Conservation (phyloP, 2,888 invertebrate genomes). For the Plagodis dolabraria region DNA sequence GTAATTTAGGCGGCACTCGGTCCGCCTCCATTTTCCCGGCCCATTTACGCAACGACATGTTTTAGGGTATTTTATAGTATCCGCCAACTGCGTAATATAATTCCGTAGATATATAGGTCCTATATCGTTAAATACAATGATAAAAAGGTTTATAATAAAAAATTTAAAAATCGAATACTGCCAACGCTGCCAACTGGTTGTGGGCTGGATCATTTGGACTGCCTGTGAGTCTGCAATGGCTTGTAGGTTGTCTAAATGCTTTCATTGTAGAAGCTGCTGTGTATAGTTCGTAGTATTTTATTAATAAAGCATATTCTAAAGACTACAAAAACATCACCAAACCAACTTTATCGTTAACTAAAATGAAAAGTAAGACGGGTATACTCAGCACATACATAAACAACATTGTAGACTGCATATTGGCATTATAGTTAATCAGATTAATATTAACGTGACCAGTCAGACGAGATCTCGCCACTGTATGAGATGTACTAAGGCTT, state of each 20-base stretch:
- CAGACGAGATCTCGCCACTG: conserved; percentile 53
- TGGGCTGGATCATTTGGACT: too few species aligned
- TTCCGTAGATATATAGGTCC: conserved; percentile 34
- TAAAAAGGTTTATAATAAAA: too few species aligned
- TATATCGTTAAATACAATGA: conserved; percentile 7
- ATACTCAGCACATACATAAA: conserved; percentile 15
- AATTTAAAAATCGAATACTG: too few species aligned
- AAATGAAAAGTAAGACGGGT: neutral
- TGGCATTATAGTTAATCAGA: conserved; percentile 71
- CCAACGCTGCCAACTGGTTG: too few species aligned
- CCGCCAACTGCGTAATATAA: conserved; percentile 36
- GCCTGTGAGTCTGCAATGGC: too few species aligned
- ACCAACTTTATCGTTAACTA: conserved; percentile 5
- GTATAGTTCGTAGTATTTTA: too few species aligned
- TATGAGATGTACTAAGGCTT: conserved; percentile 35
- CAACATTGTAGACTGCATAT: conserved; percentile 43
- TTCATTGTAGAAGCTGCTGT: too few species aligned
- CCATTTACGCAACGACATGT: conserved; percentile 43
- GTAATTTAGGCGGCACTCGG: conserved; percentile 46
- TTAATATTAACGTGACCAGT: conserved; percentile 71
- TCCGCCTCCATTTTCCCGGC: conserved; percentile 42
- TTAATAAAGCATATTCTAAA: too few species aligned
- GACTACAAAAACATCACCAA: too few species aligned
- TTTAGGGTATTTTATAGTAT: conserved; percentile 41
- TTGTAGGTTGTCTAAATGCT: too few species aligned